Percentiles rank a stretch among this genome's conserved stretches.
These are phyloP conservation scores for Phenganax subtilis DNA, from an alignment of 92 coral and sea anemone species.

Conservation along the genomic window DNA sequence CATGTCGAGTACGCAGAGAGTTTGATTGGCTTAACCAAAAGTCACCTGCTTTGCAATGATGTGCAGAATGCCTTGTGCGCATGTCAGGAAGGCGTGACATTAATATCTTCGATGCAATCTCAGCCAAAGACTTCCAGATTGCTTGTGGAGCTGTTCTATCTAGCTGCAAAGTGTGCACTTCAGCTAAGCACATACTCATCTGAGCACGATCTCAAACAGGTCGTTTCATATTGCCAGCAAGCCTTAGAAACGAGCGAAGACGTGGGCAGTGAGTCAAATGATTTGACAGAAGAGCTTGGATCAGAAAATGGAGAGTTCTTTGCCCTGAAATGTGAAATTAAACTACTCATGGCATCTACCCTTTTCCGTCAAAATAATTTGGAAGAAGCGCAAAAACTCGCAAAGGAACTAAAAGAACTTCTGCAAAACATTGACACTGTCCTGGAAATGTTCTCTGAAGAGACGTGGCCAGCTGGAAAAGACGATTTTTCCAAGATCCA, in stretches of 20 bases:
- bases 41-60: too few species aligned
- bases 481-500: neutral
- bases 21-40: neutral
- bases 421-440: conserved; percentile 8
- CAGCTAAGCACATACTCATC: neutral
- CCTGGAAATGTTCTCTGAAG: conserved; percentile 2
- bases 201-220: neutral
- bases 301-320: neutral
- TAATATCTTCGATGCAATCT: too few species aligned
- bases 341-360: too few species aligned
- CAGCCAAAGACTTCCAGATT: too few species aligned
- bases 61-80: too few species aligned
- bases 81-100: too few species aligned
- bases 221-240: conserved; percentile 5
- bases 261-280: neutral
- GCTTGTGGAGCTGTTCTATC: too few species aligned
- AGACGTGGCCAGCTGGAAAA: conserved; percentile 17
- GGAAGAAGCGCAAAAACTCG: conserved; percentile 4
- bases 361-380: neutral
- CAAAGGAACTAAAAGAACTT: neutral
- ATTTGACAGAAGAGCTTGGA: neutral
- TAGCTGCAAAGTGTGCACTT: conserved; percentile 23
- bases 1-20: too few species aligned
- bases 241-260: conserved; percentile 6
- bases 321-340: conserved; percentile 28